A percentile compares a stretch with the other conserved stretches of the same genome.
phyloP scores from a whole-genome alignment of 1,140 invertebrate genomes.

The Heliconius himera region DNA sequence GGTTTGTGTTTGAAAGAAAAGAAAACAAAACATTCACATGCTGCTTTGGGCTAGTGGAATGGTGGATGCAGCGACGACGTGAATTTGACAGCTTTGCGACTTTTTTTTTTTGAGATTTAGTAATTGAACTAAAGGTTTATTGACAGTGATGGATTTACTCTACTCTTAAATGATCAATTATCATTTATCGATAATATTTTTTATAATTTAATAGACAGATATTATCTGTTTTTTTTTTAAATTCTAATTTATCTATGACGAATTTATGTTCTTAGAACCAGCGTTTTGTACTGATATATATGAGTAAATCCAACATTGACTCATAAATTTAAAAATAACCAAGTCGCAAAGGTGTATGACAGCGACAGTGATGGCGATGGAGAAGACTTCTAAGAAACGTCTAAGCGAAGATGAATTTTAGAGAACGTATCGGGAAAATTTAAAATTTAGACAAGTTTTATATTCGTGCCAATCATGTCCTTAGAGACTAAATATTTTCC shows the following conservation, averaged over 20 bases:
- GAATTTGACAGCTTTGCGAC: slow-evolving; percentile 63
- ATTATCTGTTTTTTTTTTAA: no score
- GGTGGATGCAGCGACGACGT: slow-evolving; percentile 70
- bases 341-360: slow-evolving; percentile 61
- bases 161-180: no score
- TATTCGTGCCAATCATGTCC: slow-evolving; percentile 46
- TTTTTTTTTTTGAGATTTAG: slow-evolving; percentile 13
- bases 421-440: slow-evolving; percentile 65
- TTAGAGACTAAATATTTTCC: slow-evolving; percentile 53
- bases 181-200: no score
- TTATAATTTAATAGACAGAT: no score
- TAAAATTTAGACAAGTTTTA: slow-evolving; percentile 45
- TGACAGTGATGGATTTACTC: slow-evolving; percentile 2
- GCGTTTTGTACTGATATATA: no score
- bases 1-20: slow-evolving; percentile 80
- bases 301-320: not conserved
- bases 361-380: slow-evolving; percentile 61
- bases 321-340: slow-evolving; percentile 13
- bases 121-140: not conserved
- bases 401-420: slow-evolving; percentile 64
- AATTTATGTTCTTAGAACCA: no score
- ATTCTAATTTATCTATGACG: no score
- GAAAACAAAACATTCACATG: slow-evolving; percentile 81
- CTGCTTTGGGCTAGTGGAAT: slow-evolving; percentile 75
- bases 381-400: slow-evolving; percentile 64